Conservation (phyloP, 2,797 vertebrate genomes). For the Chelidonichthys spinosus region DNA sequence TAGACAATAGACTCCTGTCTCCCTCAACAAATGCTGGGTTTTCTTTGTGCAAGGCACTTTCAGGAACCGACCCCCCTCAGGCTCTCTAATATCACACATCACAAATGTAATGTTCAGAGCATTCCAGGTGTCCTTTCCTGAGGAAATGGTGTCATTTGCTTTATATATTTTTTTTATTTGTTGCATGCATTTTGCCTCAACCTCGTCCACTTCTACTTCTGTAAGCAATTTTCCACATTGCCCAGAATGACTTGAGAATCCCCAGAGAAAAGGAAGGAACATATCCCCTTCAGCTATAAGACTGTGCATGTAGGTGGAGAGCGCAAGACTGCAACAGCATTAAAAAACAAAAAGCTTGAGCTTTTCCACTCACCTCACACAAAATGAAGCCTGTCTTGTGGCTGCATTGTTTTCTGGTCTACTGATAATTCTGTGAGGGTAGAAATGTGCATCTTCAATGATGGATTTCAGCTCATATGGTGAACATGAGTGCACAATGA, state of each 20-base stretch:
- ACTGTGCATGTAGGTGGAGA: slow-evolving; percentile 56
- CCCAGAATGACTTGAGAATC: slow-evolving; percentile 50
- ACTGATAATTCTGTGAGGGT: slow-evolving; percentile 20
- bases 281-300: slow-evolving; percentile 49
- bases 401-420: slow-evolving; percentile 41
- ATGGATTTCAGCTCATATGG: slow-evolving; percentile 19
- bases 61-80: slow-evolving; percentile 20
- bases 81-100: slow-evolving; percentile 15
- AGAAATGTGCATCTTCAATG: slow-evolving; percentile 11
- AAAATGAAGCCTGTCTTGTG: slow-evolving; percentile 38
- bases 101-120: slow-evolving; percentile 2
- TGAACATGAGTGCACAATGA: slow-evolving; percentile 6
- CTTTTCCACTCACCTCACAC: slow-evolving; percentile 34
- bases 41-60: slow-evolving; percentile 2
- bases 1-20: neutral
- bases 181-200: slow-evolving; percentile 36
- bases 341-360: slow-evolving; percentile 31
- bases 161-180: slow-evolving; percentile 22
- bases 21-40: neutral
- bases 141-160: slow-evolving; percentile 49
- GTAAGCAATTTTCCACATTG: slow-evolving; percentile 57
- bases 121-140: slow-evolving; percentile 35
- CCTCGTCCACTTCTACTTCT: slow-evolving; percentile 45
- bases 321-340: slow-evolving; percentile 46
- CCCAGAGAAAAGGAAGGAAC: slow-evolving; percentile 39